Evolutionary conservation across 1,140 invertebrate species (phyloP).

Genomic region (Mylabris phalerata): DNA sequence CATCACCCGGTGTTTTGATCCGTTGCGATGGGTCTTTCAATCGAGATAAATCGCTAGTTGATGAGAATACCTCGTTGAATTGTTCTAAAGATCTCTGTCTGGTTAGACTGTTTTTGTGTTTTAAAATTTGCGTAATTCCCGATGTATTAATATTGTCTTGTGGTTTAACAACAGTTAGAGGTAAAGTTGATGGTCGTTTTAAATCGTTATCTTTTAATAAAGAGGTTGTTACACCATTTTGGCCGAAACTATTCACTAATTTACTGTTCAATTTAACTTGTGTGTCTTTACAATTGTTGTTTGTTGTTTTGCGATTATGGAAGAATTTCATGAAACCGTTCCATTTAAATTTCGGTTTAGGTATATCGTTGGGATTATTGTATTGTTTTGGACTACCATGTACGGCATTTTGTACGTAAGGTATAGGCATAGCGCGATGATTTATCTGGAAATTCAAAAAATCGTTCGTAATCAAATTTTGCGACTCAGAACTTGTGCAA

Average conservation of each 20-base stretch:
- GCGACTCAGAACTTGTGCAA: slow-evolving; percentile 44
- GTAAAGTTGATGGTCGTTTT: slow-evolving; percentile 38
- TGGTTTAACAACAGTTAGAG: slow-evolving; percentile 26
- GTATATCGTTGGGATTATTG: background rate
- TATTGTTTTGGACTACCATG: slow-evolving; percentile 51
- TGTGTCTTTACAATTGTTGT: slow-evolving; percentile 43
- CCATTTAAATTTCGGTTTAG: slow-evolving; percentile 36
- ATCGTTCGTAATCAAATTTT: slow-evolving; percentile 40
- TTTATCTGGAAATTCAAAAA: slow-evolving; percentile 37
- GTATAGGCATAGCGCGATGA: slow-evolving; percentile 55
- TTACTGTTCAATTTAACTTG: slow-evolving; percentile 46
- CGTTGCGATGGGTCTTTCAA: slow-evolving; percentile 65
- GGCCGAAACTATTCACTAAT: slow-evolving; percentile 31
- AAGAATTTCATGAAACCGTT: slow-evolving; percentile 38
- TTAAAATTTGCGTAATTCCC: slow-evolving; percentile 32
- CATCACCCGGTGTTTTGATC: slow-evolving; percentile 74
- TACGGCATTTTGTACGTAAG: slow-evolving; percentile 72
- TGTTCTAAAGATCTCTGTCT: slow-evolving; percentile 60
- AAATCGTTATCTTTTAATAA: slow-evolving; percentile 19
- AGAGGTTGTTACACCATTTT: slow-evolving; percentile 36
- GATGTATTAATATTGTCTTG: background rate
- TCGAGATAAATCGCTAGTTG: slow-evolving; percentile 49
- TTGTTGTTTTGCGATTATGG: slow-evolving; percentile 23
- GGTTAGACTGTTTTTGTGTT: slow-evolving; percentile 37
- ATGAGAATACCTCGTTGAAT: slow-evolving; percentile 60